Evolutionary conservation across 2,888 invertebrate genomes (phyloP).

Genomic region (Standfussiana lucernea): DNA sequence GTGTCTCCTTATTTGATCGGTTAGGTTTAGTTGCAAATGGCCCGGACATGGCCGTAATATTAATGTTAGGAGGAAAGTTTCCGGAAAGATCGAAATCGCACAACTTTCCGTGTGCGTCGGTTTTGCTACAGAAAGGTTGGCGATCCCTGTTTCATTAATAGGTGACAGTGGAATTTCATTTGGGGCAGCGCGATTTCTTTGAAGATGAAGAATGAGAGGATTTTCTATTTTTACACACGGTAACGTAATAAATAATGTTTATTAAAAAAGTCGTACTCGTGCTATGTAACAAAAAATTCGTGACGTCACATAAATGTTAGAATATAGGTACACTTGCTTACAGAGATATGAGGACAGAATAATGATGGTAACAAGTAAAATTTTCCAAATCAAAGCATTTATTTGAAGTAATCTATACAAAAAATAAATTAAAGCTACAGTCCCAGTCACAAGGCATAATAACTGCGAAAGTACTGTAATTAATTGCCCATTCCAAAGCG

Average conservation of each 20-base stretch:
- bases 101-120: slow-evolving; percentile 34
- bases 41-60: slow-evolving; percentile 47
- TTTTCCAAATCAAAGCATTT: background rate
- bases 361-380: too few species aligned
- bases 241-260: background rate
- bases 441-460: background rate
- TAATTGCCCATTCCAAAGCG: background rate
- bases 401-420: background rate
- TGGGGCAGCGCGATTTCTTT: slow-evolving; percentile 9
- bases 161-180: slow-evolving; percentile 43
- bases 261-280: slow-evolving; percentile 4
- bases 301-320: background rate
- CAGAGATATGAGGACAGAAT: background rate
- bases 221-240: slow-evolving; percentile 4
- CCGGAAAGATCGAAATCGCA: slow-evolving; percentile 47
- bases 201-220: slow-evolving; percentile 1
- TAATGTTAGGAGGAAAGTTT: slow-evolving; percentile 52
- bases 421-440: background rate
- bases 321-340: too few species aligned
- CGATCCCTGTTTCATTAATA: slow-evolving; percentile 28
- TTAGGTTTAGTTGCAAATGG: slow-evolving; percentile 61
- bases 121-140: slow-evolving; percentile 21
- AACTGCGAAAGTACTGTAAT: background rate
- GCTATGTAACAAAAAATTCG: background rate
- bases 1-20: slow-evolving; percentile 64